Conservation (phyloP, 2,888 invertebrate species). For the Perithous albicinctus region DNA sequence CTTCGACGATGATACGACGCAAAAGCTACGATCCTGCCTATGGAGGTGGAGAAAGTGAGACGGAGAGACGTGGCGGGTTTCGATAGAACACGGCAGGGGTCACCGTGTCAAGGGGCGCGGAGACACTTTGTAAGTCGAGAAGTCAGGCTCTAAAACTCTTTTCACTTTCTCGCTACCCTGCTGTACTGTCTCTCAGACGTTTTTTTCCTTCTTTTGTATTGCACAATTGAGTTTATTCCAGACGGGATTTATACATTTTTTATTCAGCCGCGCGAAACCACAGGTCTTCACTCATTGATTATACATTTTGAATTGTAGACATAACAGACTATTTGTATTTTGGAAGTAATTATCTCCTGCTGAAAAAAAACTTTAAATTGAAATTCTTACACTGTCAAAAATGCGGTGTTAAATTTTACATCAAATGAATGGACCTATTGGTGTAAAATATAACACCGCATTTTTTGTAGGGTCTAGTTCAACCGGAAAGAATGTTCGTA, state of each 20-base stretch:
- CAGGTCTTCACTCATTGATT: too few species aligned
- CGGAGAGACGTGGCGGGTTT: conserved; percentile 67
- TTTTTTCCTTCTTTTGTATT: not conserved
- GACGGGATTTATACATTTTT: not conserved
- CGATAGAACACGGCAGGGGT: conserved; percentile 70
- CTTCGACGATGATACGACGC: conserved; percentile 52
- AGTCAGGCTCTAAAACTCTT: conserved; percentile 49
- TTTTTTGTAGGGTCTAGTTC: too few species aligned
- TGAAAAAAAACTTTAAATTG: too few species aligned
- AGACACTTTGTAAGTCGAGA: conserved; percentile 40
- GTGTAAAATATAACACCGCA: too few species aligned
- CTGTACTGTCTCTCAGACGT: not conserved
- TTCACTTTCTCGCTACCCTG: conserved; percentile 58
- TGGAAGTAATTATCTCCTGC: too few species aligned
- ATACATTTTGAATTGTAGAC: too few species aligned
- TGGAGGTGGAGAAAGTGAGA: conserved; percentile 41
- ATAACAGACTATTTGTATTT: too few species aligned
- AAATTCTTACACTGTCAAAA: too few species aligned
- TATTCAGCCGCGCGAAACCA: too few species aligned
- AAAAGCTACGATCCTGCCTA: conserved; percentile 47
- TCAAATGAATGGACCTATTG: too few species aligned
- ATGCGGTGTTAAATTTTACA: too few species aligned
- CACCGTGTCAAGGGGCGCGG: conserved; percentile 77
- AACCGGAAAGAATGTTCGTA: too few species aligned
- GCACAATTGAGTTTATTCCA: not conserved